Conservation (phyloP, 1,140 invertebrate species). For the Caenorhabditis brenneri region DNA sequence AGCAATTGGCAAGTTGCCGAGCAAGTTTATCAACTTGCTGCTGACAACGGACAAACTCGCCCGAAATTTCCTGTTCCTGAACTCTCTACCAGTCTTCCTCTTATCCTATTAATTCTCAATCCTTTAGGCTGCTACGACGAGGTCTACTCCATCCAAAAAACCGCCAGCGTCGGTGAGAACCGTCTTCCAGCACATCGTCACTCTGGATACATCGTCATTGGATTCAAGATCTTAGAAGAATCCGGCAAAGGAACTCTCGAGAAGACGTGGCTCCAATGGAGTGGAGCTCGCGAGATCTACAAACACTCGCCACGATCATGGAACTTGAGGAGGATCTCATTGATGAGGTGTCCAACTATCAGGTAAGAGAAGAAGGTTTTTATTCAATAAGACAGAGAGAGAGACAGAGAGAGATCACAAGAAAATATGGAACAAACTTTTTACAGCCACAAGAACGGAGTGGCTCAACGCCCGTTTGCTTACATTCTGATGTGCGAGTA, state of each 20-base stretch:
- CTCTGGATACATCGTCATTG: conserved; percentile 63
- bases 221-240: conserved; percentile 66
- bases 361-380: conserved; percentile 38
- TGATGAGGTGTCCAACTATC: conserved; percentile 54
- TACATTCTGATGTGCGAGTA: conserved; percentile 68
- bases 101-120: neutral
- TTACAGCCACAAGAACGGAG: conserved; percentile 46
- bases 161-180: conserved; percentile 37
- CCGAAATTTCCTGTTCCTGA: too few species aligned
- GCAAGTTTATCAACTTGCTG: too few species aligned
- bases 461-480: conserved; percentile 58
- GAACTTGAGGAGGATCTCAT: conserved; percentile 63
- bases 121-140: conserved; percentile 65
- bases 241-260: conserved; percentile 60
- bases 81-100: too few species aligned
- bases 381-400: neutral
- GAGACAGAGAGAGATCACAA: neutral
- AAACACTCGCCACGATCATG: conserved; percentile 67
- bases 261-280: conserved; percentile 66
- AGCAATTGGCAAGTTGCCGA: too few species aligned
- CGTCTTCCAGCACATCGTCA: conserved; percentile 60
- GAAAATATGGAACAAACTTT: too few species aligned
- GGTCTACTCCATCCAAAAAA: conserved; percentile 64
- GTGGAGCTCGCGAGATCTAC: conserved; percentile 68
- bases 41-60: too few species aligned